Evolutionary conservation across 2,888 invertebrate species (phyloP).

Genomic region (Liodrosophila aerea): DNA sequence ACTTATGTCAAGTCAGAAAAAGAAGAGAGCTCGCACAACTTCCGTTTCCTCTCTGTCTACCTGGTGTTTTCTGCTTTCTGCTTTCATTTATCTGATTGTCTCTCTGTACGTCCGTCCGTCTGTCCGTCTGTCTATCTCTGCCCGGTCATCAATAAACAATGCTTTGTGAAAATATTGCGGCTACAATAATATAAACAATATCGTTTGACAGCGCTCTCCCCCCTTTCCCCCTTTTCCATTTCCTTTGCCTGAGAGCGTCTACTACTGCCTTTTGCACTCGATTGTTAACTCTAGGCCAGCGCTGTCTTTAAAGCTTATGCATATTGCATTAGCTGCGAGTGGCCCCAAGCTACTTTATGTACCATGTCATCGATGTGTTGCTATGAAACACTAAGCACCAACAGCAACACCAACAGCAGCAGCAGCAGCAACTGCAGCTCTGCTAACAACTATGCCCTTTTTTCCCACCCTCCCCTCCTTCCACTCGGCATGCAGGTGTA

Average conservation of each 20-base stretch:
- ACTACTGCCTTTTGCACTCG: not conserved
- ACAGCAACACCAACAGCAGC: constrained; percentile 8
- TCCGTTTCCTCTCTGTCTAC: not conserved
- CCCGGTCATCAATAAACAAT: constrained; percentile 44
- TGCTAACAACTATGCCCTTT: not conserved
- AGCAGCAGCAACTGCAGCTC: not conserved
- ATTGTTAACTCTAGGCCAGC: not conserved
- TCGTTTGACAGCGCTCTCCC: constrained; percentile 32
- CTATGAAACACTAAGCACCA: constrained; percentile 5
- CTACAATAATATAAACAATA: constrained; percentile 52
- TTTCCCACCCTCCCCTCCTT: not conserved
- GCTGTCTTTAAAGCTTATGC: constrained; percentile 21
- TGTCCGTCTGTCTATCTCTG: constrained; percentile 9
- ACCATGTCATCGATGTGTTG: constrained; percentile 30
- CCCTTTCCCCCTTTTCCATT: not conserved
- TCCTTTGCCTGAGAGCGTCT: constrained; percentile 12
- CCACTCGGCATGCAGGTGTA: not conserved
- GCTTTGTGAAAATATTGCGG: constrained; percentile 38
- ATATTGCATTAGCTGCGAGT: constrained; percentile 43
- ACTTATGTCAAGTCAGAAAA: no score
- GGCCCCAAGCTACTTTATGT: constrained; percentile 33
- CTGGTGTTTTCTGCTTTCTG: constrained; percentile 1
- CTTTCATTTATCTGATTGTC: not conserved
- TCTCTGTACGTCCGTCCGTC: constrained; percentile 2
- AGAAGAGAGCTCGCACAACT: not conserved